Conservation (phyloP, 37 sponge, comb jelly and placozoan genomes). For the Chondrilla cf. caribensis region DNA sequence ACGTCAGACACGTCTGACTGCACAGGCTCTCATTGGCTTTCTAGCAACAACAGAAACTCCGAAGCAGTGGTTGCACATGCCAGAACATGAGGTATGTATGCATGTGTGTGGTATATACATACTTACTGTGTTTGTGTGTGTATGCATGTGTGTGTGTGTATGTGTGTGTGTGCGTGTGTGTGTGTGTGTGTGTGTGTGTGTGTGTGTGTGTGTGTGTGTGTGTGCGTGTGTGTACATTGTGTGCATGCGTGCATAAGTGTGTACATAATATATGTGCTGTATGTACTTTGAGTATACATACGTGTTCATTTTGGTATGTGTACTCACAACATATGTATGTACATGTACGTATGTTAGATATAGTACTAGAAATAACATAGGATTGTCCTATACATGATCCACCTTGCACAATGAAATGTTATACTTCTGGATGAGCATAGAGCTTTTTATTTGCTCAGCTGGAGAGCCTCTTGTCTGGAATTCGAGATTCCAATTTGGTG, state of each 20-base stretch:
- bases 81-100: constrained; percentile 63
- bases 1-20: constrained; percentile 97
- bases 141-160: constrained; percentile 30
- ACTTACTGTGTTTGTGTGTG: constrained; percentile 4
- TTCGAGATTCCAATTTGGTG: constrained; percentile 79
- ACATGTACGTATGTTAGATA: no score
- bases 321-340: no score
- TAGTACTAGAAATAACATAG: no score
- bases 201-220: constrained; percentile 18
- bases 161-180: background rate
- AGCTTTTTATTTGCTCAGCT: constrained; percentile 65
- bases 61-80: constrained; percentile 96
- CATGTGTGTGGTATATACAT: constrained; percentile 1
- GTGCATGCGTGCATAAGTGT: no score
- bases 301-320: no score
- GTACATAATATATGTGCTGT: no score
- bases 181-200: constrained; percentile 30
- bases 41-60: constrained; percentile 68
- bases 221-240: background rate
- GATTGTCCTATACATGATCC: no score
- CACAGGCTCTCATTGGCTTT: constrained; percentile 87
- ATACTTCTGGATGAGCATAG: background rate
- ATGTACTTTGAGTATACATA: no score
- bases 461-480: constrained; percentile 41
- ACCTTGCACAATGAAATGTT: no score